Evolutionary conservation across 2,797 vertebrate genomes (phyloP).

Genomic region (Hydrophis major): DNA sequence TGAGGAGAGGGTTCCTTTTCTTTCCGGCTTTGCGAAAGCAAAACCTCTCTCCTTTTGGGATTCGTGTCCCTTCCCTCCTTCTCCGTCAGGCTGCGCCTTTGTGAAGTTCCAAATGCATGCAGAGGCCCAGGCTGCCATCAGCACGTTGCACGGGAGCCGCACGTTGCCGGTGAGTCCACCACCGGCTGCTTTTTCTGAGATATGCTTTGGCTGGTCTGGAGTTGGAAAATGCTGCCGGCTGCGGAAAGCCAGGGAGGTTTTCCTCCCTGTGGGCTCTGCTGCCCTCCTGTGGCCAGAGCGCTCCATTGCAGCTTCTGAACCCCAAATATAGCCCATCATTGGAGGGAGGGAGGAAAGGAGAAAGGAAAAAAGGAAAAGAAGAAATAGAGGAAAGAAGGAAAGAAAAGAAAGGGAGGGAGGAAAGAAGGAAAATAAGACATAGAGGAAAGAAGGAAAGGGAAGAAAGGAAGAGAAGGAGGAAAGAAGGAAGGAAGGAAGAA

Average conservation of each 20-base stretch:
- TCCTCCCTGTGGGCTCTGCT: not conserved
- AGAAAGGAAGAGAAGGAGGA: too few species aligned
- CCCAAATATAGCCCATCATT: too few species aligned
- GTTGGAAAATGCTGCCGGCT: not conserved
- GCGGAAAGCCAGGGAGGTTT: not conserved
- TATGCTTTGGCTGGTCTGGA: accelerated
- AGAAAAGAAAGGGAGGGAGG: too few species aligned
- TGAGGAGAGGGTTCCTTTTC: accelerated
- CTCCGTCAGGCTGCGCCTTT: slow-evolving; percentile 84
- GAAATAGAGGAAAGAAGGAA: too few species aligned
- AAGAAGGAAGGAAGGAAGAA: not conserved
- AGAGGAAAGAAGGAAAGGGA: too few species aligned
- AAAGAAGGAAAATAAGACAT: too few species aligned
- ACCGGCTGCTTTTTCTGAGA: too few species aligned
- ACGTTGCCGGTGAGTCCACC: slow-evolving; percentile 75
- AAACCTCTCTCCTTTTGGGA: not conserved
- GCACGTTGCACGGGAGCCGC: slow-evolving; percentile 88
- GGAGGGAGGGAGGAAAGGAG: too few species aligned
- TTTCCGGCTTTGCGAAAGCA: too few species aligned
- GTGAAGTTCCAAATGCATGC: slow-evolving; percentile 91
- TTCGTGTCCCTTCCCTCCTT: not conserved
- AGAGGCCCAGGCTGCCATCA: slow-evolving; percentile 91
- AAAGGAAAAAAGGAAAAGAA: too few species aligned
- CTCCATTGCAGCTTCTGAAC: not conserved
- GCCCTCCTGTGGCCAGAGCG: accelerated